Base-by-base conservation (phyloP, 2,888 invertebrate genomes). In the Oscheius sp. region DNA sequence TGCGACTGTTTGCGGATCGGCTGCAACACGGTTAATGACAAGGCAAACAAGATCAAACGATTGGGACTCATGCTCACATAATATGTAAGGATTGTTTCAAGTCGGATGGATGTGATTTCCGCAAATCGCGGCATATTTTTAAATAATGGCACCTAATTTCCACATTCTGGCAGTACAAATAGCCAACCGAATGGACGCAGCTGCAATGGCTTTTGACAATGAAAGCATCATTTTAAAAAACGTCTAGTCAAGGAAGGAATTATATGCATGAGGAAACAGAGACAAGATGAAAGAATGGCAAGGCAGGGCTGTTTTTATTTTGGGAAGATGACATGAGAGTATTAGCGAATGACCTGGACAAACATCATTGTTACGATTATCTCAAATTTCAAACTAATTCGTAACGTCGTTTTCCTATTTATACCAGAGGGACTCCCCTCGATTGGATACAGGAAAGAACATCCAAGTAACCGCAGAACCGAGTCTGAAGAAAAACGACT, bases 1-100 rank as follows among this genome's bases (percentile, higher is more conserved):
- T 28, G 30, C 47, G 64, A 63, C 45, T 47, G 63, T 68, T 63
- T 64, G 57, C 44, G 47, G 47, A 45, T 36, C 49, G 20, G 47
- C 56, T 28, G 57, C 45, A 57, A 62, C 59, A 59, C 57, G 57
- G 57, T 57, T 57, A 57, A 57, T 57, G 57, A 57, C 57, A 57
- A 26, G 41, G 44, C 59, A 59, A 59, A 59, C 59, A 59, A 26
- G 54, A 44, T 44, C 44, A 41, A 44, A 44, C 26, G 28, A 17
- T 59, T 28, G 24, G 20, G 33, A 33, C 54, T 32, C 24, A 54
- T 54, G 32, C 33, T 54, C 54, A 54, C 33, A 33, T 54, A 36
- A 54, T 54, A 54, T 28, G 54, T 12, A 9, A 36, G 36, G 47
- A 17, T 17, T 14, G 41, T 50, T 50, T 22, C n/a, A 50, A 30